phyloP scores from a whole-genome alignment of 2,888 invertebrate species.

The Hydrotaea cyrtoneurina region DNA sequence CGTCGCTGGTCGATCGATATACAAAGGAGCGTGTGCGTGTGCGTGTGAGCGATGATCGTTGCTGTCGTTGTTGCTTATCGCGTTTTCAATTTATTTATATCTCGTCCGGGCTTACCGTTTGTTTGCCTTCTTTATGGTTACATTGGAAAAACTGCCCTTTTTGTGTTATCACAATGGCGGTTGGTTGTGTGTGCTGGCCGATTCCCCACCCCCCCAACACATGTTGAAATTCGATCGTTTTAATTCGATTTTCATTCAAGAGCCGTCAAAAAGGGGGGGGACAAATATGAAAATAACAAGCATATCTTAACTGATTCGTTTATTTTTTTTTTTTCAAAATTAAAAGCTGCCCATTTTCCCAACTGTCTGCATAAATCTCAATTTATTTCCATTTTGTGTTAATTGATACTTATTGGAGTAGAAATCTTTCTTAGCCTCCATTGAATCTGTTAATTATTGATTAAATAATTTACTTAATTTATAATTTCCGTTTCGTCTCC shows the following conservation, averaged over 20 bases:
- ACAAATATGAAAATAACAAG: neutral
- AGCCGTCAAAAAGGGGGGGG: neutral
- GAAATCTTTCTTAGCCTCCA: neutral
- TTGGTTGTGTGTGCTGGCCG: neutral
- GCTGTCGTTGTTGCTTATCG: conserved; percentile 16
- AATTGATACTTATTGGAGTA: neutral
- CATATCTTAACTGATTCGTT: neutral
- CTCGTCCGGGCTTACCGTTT: conserved; percentile 1
- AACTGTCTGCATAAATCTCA: neutral
- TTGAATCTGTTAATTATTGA: neutral
- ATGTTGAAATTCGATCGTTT: conserved; percentile 27
- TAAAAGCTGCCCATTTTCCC: neutral
- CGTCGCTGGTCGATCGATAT: too few relatives aligned
- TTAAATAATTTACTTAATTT: conserved; percentile 15
- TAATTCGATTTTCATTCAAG: conserved; percentile 31
- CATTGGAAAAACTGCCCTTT: conserved; percentile 6
- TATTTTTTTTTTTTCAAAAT: neutral
- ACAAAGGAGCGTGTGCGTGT: too few relatives aligned
- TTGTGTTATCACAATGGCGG: neutral
- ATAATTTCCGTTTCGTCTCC: neutral
- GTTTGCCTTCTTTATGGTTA: neutral
- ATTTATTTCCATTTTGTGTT: neutral
- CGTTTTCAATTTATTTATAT: conserved; percentile 19
- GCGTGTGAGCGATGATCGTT: conserved; percentile 11
- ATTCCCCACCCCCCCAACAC: neutral